These are phyloP conservation scores for Enteromius thamalakanensis DNA, from an alignment of 2,797 vertebrate species.

Conservation along the genomic window DNA sequence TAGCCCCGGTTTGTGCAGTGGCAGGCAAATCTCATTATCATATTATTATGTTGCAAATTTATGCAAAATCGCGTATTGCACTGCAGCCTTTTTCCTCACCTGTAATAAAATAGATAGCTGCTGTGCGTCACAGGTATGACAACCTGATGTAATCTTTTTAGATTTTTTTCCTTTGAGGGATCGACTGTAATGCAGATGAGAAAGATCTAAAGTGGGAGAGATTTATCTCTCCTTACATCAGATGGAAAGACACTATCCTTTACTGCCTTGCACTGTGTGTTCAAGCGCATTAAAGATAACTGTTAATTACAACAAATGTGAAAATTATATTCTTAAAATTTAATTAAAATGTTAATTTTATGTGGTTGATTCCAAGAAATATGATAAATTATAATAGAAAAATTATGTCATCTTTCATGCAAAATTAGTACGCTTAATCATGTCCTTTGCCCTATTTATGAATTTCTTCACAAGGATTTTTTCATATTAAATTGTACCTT, in stretches of 20 bases:
- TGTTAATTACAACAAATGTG: constrained; percentile 4
- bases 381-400: not conserved
- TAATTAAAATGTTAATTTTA: not conserved
- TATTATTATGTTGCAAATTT: not conserved
- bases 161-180: constrained; percentile 31
- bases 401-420: not conserved
- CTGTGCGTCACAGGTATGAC: constrained; percentile 23
- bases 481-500: not conserved
- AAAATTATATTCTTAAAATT: not conserved
- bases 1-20: not conserved
- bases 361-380: not conserved
- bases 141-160: constrained; percentile 22
- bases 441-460: not conserved
- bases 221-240: constrained; percentile 17
- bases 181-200: constrained; percentile 42
- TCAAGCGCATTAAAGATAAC: constrained; percentile 24
- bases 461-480: not conserved
- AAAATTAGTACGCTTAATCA: not conserved
- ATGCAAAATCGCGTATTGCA: not conserved
- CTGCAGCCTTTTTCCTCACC: not conserved
- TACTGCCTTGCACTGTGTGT: constrained; percentile 3
- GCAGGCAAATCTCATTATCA: not conserved
- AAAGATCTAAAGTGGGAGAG: constrained; percentile 34
- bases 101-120: constrained; percentile 30
- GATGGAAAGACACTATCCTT: not conserved